Evolutionary conservation across 2,113 vertebrate genomes (phyloP).

Genomic region (Ceyx cyanopectus): DNA sequence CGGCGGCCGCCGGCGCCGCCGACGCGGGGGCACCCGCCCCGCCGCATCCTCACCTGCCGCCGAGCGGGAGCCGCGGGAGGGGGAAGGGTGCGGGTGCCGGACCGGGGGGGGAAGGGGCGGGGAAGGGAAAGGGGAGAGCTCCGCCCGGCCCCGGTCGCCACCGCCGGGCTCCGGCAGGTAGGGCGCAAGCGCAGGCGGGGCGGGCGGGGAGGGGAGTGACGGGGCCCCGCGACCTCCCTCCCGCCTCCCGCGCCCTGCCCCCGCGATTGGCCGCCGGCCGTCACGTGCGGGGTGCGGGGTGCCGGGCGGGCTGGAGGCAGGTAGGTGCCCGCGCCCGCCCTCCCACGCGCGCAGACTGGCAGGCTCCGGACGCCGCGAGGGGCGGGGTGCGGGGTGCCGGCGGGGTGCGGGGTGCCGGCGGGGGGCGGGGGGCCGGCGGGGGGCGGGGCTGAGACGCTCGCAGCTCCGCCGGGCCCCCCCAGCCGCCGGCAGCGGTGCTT

Average conservation of each 20-base stretch:
- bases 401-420: background rate
- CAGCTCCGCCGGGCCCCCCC: rapidly evolving
- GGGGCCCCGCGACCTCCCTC: background rate
- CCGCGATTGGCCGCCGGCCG: background rate
- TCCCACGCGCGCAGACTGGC: background rate
- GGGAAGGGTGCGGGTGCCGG: background rate
- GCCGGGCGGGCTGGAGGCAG: background rate
- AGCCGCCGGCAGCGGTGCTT: background rate
- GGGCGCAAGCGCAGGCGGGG: background rate
- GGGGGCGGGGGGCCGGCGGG: too few species aligned
- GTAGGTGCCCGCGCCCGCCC: background rate
- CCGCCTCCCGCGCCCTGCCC: background rate
- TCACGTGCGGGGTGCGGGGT: background rate
- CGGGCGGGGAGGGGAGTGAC: background rate
- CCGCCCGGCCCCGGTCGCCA: too few species aligned
- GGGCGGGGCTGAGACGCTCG: background rate
- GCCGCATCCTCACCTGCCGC: conserved; percentile 8
- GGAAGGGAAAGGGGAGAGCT: background rate
- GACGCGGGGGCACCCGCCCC: conserved; percentile 16
- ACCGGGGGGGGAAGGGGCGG: background rate
- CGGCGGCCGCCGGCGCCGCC: conserved; percentile 14
- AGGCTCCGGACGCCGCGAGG: background rate
- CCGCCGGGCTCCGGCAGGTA: background rate
- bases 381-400: background rate
- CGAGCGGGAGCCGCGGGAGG: background rate